Evolutionary conservation across 2,113 vertebrate species (phyloP).

Genomic region (Mungos mungo): DNA sequence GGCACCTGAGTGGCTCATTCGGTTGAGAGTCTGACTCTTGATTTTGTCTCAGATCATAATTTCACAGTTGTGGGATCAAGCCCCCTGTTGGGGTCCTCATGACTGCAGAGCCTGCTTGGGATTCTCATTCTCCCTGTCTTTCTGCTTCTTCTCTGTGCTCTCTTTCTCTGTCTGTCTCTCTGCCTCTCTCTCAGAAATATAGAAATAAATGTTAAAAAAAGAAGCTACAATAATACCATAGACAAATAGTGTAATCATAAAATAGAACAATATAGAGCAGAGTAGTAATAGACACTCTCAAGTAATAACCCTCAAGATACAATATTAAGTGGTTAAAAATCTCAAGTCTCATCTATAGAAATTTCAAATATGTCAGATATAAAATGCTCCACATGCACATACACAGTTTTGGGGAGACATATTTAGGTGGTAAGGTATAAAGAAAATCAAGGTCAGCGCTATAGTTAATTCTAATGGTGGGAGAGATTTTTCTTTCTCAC

Average conservation of each 20-base stretch:
- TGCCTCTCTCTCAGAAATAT: no score
- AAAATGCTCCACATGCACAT: background rate
- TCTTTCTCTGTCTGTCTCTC: no score
- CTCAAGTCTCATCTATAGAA: background rate
- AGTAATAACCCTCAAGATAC: background rate
- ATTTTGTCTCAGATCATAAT: no score
- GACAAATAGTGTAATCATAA: background rate
- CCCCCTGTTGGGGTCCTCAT: no score
- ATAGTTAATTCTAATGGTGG: background rate
- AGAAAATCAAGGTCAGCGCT: background rate
- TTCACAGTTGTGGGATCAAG: no score
- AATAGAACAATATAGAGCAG: background rate
- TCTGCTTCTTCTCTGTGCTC: no score
- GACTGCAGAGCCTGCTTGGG: no score
- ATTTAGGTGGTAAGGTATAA: background rate
- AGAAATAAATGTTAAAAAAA: no score
- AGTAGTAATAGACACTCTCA: background rate
- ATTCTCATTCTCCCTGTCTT: no score
- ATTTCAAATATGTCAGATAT: background rate
- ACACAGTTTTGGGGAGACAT: background rate
- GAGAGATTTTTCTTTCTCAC: background rate
- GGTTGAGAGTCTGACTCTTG: no score
- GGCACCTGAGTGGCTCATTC: no score
- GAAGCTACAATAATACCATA: background rate
- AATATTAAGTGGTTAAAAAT: background rate